Evolutionary conservation across 2,113 vertebrate species (phyloP).

Genomic region (Ellobius talpinus): DNA sequence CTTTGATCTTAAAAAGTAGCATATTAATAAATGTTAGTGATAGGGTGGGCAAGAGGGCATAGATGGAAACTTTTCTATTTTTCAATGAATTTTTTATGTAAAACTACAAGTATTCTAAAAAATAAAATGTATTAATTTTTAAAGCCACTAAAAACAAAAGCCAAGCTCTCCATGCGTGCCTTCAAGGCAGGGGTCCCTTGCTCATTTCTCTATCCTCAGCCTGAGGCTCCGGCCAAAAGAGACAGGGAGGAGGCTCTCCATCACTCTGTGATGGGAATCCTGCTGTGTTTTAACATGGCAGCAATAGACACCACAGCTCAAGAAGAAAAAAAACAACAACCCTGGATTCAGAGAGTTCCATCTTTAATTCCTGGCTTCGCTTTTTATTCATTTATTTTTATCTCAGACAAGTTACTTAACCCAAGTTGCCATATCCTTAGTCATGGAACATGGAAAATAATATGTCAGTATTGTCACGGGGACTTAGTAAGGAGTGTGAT

Average conservation of each 20-base stretch:
- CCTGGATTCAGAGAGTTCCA: neutral
- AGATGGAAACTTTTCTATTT: neutral
- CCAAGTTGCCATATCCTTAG: neutral
- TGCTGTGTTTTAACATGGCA: neutral
- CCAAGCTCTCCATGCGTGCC: neutral
- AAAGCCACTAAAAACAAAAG: neutral
- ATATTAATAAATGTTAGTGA: neutral
- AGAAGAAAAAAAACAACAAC: neutral
- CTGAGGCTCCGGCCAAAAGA: neutral
- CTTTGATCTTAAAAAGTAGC: neutral
- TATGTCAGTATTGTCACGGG: neutral
- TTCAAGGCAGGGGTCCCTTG: slow-evolving; percentile 7
- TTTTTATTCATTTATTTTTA: neutral
- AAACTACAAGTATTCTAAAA: slow-evolving; percentile 20
- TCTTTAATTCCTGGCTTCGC: neutral
- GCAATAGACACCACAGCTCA: neutral
- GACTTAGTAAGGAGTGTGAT: neutral
- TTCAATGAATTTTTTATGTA: neutral
- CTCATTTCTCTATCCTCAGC: neutral
- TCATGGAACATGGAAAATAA: neutral
- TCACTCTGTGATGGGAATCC: neutral
- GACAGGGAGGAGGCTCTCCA: neutral
- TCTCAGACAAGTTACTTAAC: neutral
- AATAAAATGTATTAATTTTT: neutral
- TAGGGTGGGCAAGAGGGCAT: neutral